Evolutionary conservation across 2,888 invertebrate species (phyloP).

Genomic region (Cerceris rybyensis): DNA sequence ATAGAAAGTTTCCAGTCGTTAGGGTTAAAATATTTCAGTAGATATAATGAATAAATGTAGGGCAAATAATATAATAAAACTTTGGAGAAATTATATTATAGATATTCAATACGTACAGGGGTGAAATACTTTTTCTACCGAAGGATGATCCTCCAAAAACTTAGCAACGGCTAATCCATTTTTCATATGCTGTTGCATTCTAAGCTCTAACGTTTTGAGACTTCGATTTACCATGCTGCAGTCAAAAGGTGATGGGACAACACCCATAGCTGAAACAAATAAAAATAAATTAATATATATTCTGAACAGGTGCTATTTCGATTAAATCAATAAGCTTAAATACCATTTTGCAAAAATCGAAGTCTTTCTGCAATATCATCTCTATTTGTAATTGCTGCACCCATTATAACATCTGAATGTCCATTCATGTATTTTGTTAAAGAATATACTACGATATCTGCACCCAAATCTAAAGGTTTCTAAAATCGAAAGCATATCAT

Average conservation of each 20-base stretch:
- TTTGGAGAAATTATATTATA: conserved; percentile 13
- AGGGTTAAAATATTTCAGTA: too few species aligned
- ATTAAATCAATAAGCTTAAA: conserved; percentile 31
- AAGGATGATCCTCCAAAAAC: conserved; percentile 91
- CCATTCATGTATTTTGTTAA: conserved; percentile 99
- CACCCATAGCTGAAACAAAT: conserved; percentile 88
- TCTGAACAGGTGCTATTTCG: neutral
- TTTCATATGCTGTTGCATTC: conserved; percentile 95
- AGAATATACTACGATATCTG: conserved; percentile 95
- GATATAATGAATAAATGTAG: neutral
- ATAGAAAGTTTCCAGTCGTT: too few species aligned
- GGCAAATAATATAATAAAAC: neutral
- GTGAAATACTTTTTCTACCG: conserved; percentile 91
- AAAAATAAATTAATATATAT: conserved; percentile 7
- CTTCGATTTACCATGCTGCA: conserved; percentile 96
- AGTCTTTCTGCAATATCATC: conserved; percentile 88
- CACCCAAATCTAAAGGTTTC: conserved; percentile 94
- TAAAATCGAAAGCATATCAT: conserved; percentile 76
- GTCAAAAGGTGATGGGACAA: conserved; percentile 98
- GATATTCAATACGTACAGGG: conserved; percentile 84
- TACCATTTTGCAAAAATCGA: conserved; percentile 94
- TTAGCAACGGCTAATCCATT: conserved; percentile 91
- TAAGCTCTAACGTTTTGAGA: conserved; percentile 94
- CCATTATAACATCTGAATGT: conserved; percentile 98
- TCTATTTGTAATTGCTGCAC: conserved; percentile 90